A percentile compares a stretch with the other conserved stretches of the same genome.
phyloP scores from a whole-genome alignment of 2,888 invertebrate species.

The Drosophila quinaria region DNA sequence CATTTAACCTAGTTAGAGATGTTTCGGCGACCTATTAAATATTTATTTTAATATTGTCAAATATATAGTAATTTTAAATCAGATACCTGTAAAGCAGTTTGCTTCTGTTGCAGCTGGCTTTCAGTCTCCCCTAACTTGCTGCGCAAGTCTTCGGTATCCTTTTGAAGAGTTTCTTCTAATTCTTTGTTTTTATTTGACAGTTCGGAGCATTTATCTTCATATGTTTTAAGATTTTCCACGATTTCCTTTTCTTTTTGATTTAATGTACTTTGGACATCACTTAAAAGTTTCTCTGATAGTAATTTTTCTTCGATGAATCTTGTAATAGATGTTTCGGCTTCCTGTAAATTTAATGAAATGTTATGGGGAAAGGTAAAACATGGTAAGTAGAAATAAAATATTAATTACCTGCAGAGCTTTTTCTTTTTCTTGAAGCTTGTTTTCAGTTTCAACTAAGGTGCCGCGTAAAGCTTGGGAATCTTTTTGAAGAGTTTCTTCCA shows the following conservation, averaged over 20 bases:
- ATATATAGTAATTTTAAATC: background rate
- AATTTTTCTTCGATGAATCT: slow-evolving; percentile 7
- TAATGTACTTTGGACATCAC: slow-evolving; percentile 6
- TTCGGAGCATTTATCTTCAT: slow-evolving; percentile 28
- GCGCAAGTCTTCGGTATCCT: background rate
- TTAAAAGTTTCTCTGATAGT: slow-evolving; percentile 3
- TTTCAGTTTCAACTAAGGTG: slow-evolving; percentile 32
- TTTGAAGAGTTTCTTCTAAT: slow-evolving; percentile 10
- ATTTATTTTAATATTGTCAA: background rate
- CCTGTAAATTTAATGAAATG: background rate
- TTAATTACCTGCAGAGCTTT: slow-evolving; percentile 42
- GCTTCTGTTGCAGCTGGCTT: slow-evolving; percentile 5
- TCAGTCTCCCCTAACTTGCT: background rate
- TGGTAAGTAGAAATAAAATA: too few species aligned
- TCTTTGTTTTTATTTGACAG: slow-evolving; percentile 3
- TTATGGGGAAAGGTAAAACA: background rate
- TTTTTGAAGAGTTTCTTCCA: slow-evolving; percentile 33
- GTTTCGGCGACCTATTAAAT: slow-evolving; percentile 26
- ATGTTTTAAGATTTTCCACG: slow-evolving; percentile 17
- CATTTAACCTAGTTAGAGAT: slow-evolving; percentile 14
- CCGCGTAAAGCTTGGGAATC: slow-evolving; percentile 28
- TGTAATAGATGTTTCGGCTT: slow-evolving; percentile 7
- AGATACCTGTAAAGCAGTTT: slow-evolving; percentile 34
- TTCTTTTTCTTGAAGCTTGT: slow-evolving; percentile 48
- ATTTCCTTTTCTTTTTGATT: slow-evolving; percentile 24